Base-by-base conservation (phyloP, 2,797 vertebrate genomes). In the Decapterus maruadsi region DNA sequence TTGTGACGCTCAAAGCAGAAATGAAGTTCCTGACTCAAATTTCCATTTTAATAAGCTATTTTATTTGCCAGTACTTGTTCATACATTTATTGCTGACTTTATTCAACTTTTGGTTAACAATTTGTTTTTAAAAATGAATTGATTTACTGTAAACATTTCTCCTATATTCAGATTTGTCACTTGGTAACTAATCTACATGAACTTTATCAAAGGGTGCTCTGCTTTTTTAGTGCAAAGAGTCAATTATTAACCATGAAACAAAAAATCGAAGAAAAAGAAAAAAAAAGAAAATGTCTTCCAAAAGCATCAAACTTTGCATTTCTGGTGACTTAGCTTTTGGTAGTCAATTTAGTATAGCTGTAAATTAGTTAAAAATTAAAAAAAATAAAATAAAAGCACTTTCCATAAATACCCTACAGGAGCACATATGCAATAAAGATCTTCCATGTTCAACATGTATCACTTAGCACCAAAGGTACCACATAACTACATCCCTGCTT, bases 11-110 rank as follows among this genome's bases (percentile, higher is more conserved):
- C 13, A 74, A 50, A 66, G 19, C 45, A 71, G 22, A 86, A 79
- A 81, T 60, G 1, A 84, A 84, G 36, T 70, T 78, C 67, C 64
- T 60, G 40, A 85, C 42, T 76, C 76, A 74, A 45, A 61, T 78
- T 66, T 77, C 17, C 26, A 74, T 68, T 80, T 85, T 48, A 77
- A 80, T 64, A 80, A 86, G 71, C 68, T 74, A 63, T 79, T 91
- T 92, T 90, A 90, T 90, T 89, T 80, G 8, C 70, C 55, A 81
- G 12, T 40, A 54, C 9, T 45, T 82, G 87, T 82, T 78, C 26
- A 85, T 76, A 88, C 75, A 84, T 75, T 68, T 87, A 46, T 77
- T 71, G 73, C 22, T 70, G 51, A 72, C 17, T 60, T 64, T 45
- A 73, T 46, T 56, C 54, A 68, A n/a, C 11, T 59, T 88, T 68